Base-by-base conservation (phyloP, 2,888 invertebrate genomes). In the Dilophus febrilis region DNA sequence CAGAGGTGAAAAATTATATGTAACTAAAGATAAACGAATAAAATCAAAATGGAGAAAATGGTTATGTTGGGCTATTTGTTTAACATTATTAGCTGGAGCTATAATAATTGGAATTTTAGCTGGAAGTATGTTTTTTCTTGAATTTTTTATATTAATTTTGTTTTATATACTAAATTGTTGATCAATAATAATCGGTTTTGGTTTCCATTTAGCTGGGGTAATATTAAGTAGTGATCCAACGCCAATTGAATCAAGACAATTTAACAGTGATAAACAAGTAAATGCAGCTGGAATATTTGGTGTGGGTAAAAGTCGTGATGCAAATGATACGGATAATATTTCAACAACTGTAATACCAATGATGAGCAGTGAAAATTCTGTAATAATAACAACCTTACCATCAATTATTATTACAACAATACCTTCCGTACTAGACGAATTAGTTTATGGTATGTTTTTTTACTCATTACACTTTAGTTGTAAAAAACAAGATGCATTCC, bases 1-100 rank as follows among this genome's bases (percentile, higher is more conserved):
- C 71, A 82, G 83, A 61, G 82, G 83, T 41, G 83, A 84, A 60
- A 84, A 84, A 56, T 61, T 84, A 41, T 83, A 82, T 56, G 79
- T 84, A 43, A 84, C 83, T 12, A 80, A 80, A 54, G 83, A 83
- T 59, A 82, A 82, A 56, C 67, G 81, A 40, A 73, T 74, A 35
- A 74, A 73, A 55, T 74, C 74, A 52, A 70, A 72, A 41, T 74
- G 76, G 53, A 72, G 74, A 48, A 68, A 69, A 54, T 67, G 69
- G 50, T 56, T 70, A 17, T 80, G 80, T 57, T 82, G 82, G 79
- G 71, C 73, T 22, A 64, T 77, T 40, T 71, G 77, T 45, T 65
- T 76, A 30, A 66, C 74, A 18, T 64, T 79, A 37, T 67, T 79
- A 16, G 69, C 72, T 13, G 70, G 75, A 31, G 71, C 75, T 19